Percentiles rank a stretch among this genome's conserved stretches.
phyloP scores from a whole-genome alignment of 2,888 invertebrate species.

The Busseola fusca region DNA sequence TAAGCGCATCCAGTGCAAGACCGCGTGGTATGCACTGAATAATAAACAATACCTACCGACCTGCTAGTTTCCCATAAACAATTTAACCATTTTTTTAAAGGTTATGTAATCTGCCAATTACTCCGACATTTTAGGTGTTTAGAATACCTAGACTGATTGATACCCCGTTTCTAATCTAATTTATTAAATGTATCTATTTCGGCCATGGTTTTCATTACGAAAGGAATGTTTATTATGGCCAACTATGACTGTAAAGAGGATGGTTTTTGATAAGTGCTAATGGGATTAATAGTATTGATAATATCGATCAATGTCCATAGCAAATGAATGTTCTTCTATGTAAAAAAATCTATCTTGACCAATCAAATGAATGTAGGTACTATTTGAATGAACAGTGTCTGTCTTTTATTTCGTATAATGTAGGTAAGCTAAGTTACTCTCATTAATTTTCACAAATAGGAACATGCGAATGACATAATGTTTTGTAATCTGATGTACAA shows the following conservation, averaged over 20 bases:
- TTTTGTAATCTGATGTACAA: slow-evolving; percentile 8
- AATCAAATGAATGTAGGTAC: neutral
- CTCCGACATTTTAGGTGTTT: neutral
- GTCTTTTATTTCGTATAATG: slow-evolving; percentile 14
- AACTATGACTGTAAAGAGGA: neutral
- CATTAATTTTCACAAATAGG: slow-evolving; percentile 6
- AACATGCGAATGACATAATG: neutral
- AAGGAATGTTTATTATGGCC: neutral
- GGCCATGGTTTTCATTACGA: slow-evolving; percentile 35
- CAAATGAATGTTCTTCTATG: neutral
- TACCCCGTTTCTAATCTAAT: slow-evolving; percentile 11
- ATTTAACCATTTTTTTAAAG: neutral
- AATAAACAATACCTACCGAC: slow-evolving; percentile 27
- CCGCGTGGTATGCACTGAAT: slow-evolving; percentile 26
- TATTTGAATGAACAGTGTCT: neutral
- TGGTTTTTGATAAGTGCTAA: slow-evolving; percentile 21
- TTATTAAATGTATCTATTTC: slow-evolving; percentile 20
- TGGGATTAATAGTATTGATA: neutral
- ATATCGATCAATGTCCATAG: neutral
- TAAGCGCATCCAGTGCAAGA: slow-evolving; percentile 34
- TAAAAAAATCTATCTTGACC: neutral
- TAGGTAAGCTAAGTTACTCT: neutral
- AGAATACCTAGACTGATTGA: neutral
- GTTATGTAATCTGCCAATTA: slow-evolving; percentile 6
- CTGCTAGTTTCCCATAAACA: slow-evolving; percentile 17